Evolutionary conservation across 2,888 invertebrate species (phyloP).

Genomic region (Taenaris catops): DNA sequence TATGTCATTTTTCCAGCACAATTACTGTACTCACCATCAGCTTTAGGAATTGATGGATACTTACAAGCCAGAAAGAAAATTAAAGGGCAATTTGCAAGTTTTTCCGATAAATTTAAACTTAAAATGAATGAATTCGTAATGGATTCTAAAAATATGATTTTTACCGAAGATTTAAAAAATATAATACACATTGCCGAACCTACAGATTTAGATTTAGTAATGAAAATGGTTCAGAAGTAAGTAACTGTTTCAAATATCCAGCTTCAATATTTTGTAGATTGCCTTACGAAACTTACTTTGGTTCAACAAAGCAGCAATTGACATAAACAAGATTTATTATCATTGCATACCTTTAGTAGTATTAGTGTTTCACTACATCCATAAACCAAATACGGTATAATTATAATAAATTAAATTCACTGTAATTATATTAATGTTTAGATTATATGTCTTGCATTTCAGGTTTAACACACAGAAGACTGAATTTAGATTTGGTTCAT

Average conservation of each 20-base stretch:
- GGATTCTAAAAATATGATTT: conserved; percentile 83
- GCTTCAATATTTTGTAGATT: no score
- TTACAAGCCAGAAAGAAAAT: conserved; percentile 69
- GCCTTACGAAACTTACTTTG: no score
- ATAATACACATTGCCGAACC: conserved; percentile 86
- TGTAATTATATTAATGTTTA: no score
- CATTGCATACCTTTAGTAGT: no score
- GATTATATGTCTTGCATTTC: no score
- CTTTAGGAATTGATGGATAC: conserved; percentile 83
- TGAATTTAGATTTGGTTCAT: conserved; percentile 88
- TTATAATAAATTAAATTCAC: no score
- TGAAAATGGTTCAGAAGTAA: conserved; percentile 86
- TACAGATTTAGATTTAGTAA: conserved; percentile 81
- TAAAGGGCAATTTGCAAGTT: conserved; percentile 80
- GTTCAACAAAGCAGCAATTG: no score
- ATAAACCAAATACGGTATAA: no score
- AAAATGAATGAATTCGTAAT: conserved; percentile 85
- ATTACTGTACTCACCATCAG: conserved; percentile 74
- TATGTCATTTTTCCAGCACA: conserved; percentile 45
- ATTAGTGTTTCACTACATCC: no score
- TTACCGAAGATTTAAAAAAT: conserved; percentile 92
- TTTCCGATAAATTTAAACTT: conserved; percentile 82
- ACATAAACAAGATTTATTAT: no score
- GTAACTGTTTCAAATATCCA: conserved; percentile 24
- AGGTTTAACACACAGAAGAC: conserved; percentile 86